Evolutionary conservation across 2,888 invertebrate species (phyloP).

Genomic region (Adelognathus sp.): DNA sequence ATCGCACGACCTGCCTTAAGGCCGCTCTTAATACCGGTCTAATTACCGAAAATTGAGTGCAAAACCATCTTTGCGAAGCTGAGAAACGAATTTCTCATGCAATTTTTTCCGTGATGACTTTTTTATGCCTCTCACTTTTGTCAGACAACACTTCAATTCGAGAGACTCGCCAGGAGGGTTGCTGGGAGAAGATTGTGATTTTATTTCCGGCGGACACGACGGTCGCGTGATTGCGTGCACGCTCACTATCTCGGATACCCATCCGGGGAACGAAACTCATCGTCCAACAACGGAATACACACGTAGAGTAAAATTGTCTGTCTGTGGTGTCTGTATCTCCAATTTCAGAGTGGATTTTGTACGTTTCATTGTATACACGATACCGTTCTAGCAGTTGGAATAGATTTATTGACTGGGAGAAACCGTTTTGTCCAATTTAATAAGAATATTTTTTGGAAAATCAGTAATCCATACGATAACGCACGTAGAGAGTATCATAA

Average conservation of each 20-base stretch:
- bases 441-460: too few species aligned
- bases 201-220: constrained; percentile 67
- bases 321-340: neutral
- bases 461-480: too few species aligned
- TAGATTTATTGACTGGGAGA: too few species aligned
- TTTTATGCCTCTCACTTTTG: constrained; percentile 32
- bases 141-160: constrained; percentile 26
- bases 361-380: neutral
- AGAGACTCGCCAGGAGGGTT: neutral
- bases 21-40: too few species aligned
- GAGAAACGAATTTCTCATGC: constrained; percentile 7
- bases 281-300: constrained; percentile 1
- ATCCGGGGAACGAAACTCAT: constrained; percentile 51
- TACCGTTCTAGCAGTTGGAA: neutral
- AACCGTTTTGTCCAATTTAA: too few species aligned
- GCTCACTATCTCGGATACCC: constrained; percentile 37
- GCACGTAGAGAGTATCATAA: too few species aligned
- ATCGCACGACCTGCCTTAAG: neutral
- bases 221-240: constrained; percentile 72
- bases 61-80: neutral
- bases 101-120: constrained; percentile 10
- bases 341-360: neutral
- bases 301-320: constrained; percentile 41
- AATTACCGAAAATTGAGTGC: neutral
- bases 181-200: constrained; percentile 65